phyloP scores from a whole-genome alignment of 1,140 invertebrate genomes.

The Drosophila santomea region DNA sequence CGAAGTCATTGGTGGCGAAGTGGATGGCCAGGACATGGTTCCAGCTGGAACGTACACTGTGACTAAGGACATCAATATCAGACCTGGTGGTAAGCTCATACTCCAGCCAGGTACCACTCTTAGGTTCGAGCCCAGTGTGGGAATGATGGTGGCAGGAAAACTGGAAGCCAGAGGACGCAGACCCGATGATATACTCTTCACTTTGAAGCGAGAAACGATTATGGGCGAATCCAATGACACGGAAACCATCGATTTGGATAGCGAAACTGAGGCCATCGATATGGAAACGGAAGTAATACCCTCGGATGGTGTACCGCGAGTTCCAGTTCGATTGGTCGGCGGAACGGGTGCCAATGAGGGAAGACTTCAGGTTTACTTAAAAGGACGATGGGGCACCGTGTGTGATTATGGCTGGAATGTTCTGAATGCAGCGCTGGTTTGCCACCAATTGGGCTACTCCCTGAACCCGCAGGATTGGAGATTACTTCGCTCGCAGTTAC shows the following conservation, averaged over 20 bases:
- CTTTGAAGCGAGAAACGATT: slow-evolving; percentile 90
- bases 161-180: slow-evolving; percentile 92
- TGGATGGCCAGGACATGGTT: slow-evolving; percentile 93
- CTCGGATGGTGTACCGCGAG: slow-evolving; percentile 86
- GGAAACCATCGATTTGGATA: slow-evolving; percentile 80
- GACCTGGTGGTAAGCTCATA: slow-evolving; percentile 94
- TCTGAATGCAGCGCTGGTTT: slow-evolving; percentile 95
- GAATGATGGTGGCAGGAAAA: slow-evolving; percentile 98
- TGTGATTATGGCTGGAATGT: slow-evolving; percentile 98
- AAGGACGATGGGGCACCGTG: slow-evolving; percentile 97
- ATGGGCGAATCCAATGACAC: slow-evolving; percentile 87
- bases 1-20: slow-evolving; percentile 93
- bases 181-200: slow-evolving; percentile 91
- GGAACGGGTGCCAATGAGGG: slow-evolving; percentile 91
- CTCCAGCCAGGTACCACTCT: slow-evolving; percentile 94
- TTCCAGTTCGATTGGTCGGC: slow-evolving; percentile 91
- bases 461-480: slow-evolving; percentile 97
- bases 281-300: slow-evolving; percentile 86
- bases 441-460: slow-evolving; percentile 96
- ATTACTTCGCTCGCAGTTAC: slow-evolving; percentile 92
- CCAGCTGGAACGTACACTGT: slow-evolving; percentile 93
- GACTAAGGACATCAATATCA: slow-evolving; percentile 95
- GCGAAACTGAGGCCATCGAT: slow-evolving; percentile 84
- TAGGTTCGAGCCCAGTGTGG: slow-evolving; percentile 94
- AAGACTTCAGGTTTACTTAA: slow-evolving; percentile 91